These are phyloP conservation scores for Drusus annulatus DNA, from an alignment of 1,140 invertebrate species.

Conservation along the genomic window DNA sequence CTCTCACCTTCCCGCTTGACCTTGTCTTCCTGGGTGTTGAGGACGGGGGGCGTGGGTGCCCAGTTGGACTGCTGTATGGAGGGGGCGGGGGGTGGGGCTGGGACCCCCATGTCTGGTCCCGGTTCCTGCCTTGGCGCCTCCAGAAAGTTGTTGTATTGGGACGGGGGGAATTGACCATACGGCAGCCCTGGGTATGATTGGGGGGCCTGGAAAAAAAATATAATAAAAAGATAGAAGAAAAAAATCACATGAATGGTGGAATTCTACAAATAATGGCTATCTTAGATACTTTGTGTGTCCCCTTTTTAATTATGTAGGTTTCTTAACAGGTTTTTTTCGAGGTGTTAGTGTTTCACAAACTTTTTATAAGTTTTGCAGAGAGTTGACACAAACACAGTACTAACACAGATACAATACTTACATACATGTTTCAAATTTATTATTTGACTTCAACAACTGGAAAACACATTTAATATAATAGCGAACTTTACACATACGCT, in stretches of 20 bases:
- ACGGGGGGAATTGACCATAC: constrained; percentile 23
- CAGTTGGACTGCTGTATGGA: constrained; percentile 20
- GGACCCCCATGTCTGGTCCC: constrained; percentile 16
- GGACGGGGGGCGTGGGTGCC: constrained; percentile 1
- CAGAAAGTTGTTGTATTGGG: constrained; percentile 15
- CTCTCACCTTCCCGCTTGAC: constrained; percentile 53
- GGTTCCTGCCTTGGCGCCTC: constrained; percentile 22
- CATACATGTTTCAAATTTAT: no score
- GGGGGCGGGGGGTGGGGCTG: constrained; percentile 12
- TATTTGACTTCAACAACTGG: no score
- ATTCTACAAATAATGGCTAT: not conserved
- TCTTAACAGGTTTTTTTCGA: no score
- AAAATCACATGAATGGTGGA: constrained; percentile 6
- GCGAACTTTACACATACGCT: no score
- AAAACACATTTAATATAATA: no score
- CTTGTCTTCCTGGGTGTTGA: constrained; percentile 34
- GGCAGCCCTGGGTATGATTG: constrained; percentile 5
- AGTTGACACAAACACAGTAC: no score
- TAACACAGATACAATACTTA: no score
- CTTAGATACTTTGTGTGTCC: no score
- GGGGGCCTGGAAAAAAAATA: not conserved
- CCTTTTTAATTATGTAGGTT: no score
- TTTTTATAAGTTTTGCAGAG: no score
- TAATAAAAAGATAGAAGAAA: no score
- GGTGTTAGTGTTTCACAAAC: no score